phyloP scores from a whole-genome alignment of 2,797 vertebrate genomes.

The Phoebastria nigripes region DNA sequence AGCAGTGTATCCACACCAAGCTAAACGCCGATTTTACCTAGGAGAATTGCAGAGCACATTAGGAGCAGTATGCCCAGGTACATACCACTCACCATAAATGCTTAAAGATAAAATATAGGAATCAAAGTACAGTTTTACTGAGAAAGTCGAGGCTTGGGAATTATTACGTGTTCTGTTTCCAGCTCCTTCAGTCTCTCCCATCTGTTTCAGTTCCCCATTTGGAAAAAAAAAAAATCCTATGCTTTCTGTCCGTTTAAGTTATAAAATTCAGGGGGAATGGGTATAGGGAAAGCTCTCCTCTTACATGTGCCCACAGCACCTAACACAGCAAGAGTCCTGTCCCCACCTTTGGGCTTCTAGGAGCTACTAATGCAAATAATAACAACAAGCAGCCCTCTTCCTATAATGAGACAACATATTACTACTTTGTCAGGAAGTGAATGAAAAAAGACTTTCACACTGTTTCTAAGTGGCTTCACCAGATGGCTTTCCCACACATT shows the following conservation, averaged over 20 bases:
- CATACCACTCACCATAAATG: not conserved
- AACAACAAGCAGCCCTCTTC: not conserved
- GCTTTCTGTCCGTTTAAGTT: not conserved
- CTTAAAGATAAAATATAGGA: not conserved
- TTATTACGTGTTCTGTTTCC: slow-evolving; percentile 27
- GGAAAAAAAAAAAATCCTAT: not conserved
- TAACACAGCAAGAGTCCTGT: not conserved
- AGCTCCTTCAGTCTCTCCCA: slow-evolving; percentile 37
- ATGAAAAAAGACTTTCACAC: slow-evolving; percentile 45
- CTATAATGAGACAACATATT: slow-evolving; percentile 30
- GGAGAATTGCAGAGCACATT: not conserved
- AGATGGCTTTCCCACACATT: slow-evolving; percentile 69
- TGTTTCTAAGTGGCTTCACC: slow-evolving; percentile 34
- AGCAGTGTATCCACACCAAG: not conserved
- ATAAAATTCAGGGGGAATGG: not conserved
- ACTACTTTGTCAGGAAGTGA: slow-evolving; percentile 62
- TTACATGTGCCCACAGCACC: not conserved
- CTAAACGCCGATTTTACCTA: not conserved
- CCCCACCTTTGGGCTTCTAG: not conserved
- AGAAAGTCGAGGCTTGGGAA: not conserved
- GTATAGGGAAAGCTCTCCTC: not conserved
- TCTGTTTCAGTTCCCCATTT: slow-evolving; percentile 22
- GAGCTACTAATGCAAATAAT: slow-evolving; percentile 2
- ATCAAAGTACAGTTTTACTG: not conserved
- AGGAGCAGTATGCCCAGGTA: not conserved